Percentiles rank a stretch among this genome's conserved stretches.
Evolutionary conservation across 2,797 vertebrate genomes (phyloP).

Genomic region (Hirundo rustica): DNA sequence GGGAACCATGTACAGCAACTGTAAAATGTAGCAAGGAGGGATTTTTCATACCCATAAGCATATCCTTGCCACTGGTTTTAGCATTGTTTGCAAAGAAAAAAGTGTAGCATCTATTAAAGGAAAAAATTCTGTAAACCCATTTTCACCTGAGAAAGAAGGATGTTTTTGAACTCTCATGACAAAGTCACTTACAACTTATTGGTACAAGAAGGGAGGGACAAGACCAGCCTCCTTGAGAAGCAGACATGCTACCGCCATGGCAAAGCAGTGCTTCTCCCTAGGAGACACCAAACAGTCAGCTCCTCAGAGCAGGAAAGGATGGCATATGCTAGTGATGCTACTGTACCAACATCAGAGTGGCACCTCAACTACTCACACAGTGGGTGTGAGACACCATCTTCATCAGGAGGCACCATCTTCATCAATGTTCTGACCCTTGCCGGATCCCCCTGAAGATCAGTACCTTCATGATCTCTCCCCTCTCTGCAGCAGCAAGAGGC

Average conservation of each 20-base stretch:
- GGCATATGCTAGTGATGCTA: not conserved
- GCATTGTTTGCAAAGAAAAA: not conserved
- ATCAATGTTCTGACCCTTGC: not conserved
- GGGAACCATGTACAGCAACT: not conserved
- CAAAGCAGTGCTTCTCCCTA: not conserved
- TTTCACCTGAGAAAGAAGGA: not conserved
- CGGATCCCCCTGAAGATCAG: not conserved
- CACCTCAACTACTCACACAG: not conserved
- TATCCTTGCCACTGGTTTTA: not conserved
- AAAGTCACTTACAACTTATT: not conserved
- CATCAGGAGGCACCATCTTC: not conserved
- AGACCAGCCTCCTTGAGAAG: not conserved
- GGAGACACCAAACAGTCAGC: not conserved
- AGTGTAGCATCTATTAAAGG: not conserved
- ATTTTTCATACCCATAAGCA: not conserved
- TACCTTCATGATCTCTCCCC: not conserved
- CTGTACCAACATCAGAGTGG: not conserved
- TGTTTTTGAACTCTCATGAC: not conserved
- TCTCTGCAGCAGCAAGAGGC: not conserved
- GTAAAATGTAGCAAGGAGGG: not conserved
- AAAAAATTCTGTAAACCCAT: not conserved
- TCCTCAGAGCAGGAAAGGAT: rapidly evolving
- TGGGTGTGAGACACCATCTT: not conserved
- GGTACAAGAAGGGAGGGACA: not conserved
- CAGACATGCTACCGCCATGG: not conserved